Percentiles rank a stretch among this genome's conserved stretches.
These are phyloP conservation scores for Ptiloglossa arizonensis DNA, from an alignment of 1,140 invertebrate species.

Conservation along the genomic window DNA sequence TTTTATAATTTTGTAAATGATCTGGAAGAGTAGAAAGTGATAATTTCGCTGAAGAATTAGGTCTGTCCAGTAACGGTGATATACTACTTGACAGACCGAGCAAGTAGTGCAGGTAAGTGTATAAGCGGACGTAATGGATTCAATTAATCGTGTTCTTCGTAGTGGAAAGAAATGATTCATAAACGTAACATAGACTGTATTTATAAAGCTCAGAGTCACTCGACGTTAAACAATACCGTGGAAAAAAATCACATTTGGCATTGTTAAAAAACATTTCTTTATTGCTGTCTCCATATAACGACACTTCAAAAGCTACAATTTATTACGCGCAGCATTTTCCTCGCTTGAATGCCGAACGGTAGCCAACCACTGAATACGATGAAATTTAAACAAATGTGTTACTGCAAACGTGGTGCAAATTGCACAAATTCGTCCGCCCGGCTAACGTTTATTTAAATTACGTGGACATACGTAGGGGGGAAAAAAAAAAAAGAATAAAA, in stretches of 20 bases:
- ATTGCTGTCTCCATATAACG: neutral
- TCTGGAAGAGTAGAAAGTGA: too few relatives aligned
- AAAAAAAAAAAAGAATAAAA: neutral
- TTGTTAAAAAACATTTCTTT: neutral
- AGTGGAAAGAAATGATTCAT: too few relatives aligned
- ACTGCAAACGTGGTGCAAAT: neutral
- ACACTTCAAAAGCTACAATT: neutral
- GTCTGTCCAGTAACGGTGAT: neutral
- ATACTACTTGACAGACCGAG: neutral
- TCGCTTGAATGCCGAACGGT: neutral
- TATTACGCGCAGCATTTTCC: neutral
- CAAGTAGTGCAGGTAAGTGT: neutral
- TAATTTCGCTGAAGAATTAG: neutral
- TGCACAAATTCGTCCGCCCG: neutral
- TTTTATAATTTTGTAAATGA: too few relatives aligned
- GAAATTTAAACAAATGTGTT: constrained; percentile 16
- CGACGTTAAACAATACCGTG: neutral
- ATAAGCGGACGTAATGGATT: neutral
- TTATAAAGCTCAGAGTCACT: too few relatives aligned
- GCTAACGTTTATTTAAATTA: constrained; percentile 9
- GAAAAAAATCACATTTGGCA: neutral
- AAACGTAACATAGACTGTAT: too few relatives aligned
- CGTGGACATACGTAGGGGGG: too few relatives aligned
- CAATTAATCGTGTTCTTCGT: too few relatives aligned
- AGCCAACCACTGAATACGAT: neutral